Base-by-base conservation (phyloP, 2,113 vertebrate species). In the Pongo abelii region DNA sequence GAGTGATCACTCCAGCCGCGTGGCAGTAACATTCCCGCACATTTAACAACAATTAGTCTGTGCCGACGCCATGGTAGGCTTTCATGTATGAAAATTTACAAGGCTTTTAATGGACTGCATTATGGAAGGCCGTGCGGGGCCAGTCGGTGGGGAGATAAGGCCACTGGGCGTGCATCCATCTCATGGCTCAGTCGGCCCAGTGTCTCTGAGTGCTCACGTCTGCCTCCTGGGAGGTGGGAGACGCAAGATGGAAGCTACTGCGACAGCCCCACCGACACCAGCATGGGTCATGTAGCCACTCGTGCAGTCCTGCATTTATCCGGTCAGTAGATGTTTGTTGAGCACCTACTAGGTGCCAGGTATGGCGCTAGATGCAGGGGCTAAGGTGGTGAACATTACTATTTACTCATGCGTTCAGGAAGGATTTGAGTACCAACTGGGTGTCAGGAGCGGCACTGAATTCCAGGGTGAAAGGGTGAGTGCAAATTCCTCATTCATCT, bases 1-100 rank as follows among this genome's bases (percentile, higher is more conserved):
- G 97, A 98, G 90, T 78, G 91, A 98, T 97, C 35, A 4, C 96
- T 69, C 74, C 6, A 12, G 85, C 61, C 11, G 32, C 16, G 8
- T 94, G 94, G 97, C 12, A 22, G 95, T 83, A 89, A 89, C 96
- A 89, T 96, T 97, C 96, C 77, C 27, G 46, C 90, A 95, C 97
- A 97, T 98, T 98, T 97, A 98, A 98, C 96, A 96, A 89, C 97
- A 96, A 97, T 98, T 98, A 97, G 97, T 95, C 96, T 96, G n/a
- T 83, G 94, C 96, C 55, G 91, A 70, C 46, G 93, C 97, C 86
- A 52, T n/a, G 84, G 59, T 85, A 40, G 91, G 92, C 96, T 94
- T 94, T 86, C 57, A 13, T 25, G 93, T 89, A 96, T 97, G 97
- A 97, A 97, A 96, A 95, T 97, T 96, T 98, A 98, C 97, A 98